A percentile compares a stretch with the other conserved stretches of the same genome.
These are phyloP conservation scores for Herpetotheres cachinnans DNA, from an alignment of 2,113 vertebrate species.

Conservation along the genomic window DNA sequence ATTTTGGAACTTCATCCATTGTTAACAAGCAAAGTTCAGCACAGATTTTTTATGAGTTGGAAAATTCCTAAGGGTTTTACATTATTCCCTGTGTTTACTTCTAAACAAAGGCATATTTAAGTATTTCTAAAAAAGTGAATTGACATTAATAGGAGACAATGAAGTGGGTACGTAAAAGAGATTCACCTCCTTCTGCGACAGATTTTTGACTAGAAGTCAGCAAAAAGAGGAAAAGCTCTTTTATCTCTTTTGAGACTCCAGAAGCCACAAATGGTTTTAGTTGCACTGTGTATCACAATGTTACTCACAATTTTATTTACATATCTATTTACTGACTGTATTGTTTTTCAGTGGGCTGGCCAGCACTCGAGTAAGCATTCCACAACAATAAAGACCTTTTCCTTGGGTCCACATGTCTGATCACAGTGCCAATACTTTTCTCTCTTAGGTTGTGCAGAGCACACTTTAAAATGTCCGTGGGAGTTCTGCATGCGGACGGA, in stretches of 20 bases:
- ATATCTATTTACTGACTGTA: not conserved
- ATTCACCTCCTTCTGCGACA: not conserved
- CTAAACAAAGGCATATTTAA: not conserved
- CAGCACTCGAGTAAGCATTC: not conserved
- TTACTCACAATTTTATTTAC: not conserved
- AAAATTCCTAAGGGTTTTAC: not conserved
- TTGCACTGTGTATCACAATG: not conserved
- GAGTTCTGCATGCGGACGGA: not conserved
- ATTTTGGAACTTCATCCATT: not conserved
- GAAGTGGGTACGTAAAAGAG: not conserved
- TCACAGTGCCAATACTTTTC: not conserved
- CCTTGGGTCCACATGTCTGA: not conserved
- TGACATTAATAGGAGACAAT: not conserved
- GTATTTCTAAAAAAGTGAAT: not conserved
- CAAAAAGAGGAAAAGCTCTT: not conserved
- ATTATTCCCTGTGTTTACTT: not conserved
- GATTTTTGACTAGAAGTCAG: not conserved
- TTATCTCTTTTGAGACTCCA: not conserved
- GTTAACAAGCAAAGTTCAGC: not conserved
- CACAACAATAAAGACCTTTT: not conserved
- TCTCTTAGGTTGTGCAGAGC: not conserved
- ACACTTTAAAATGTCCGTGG: not conserved
- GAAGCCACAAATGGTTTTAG: not conserved
- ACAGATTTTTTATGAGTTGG: accelerated
- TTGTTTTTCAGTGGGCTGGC: not conserved